Base-by-base conservation (phyloP, 2,797 vertebrate genomes). In the Syngnathus rostellatus region DNA sequence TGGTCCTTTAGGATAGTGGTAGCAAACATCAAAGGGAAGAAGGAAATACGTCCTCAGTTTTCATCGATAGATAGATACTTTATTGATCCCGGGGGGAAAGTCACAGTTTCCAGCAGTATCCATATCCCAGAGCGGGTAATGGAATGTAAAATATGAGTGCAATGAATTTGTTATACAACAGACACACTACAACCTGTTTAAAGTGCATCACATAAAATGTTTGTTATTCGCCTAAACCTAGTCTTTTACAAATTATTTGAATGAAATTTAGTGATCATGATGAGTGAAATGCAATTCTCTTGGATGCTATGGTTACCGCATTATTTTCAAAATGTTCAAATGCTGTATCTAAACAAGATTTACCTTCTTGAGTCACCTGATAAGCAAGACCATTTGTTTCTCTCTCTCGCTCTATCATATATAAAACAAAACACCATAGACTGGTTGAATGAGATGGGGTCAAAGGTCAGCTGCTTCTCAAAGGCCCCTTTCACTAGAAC, bases 401-500 rank as follows among this genome's bases (percentile, higher is more conserved):
- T 19, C 46, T 43, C 10, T 43, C 41, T 3, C 41, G 11, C 41
- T 43, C 41, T 43, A 11, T 12, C 0, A 43, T 43, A 43, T 43
- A 43, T 43, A 43, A 25, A 54, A 5, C 57, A 53, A 21, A 39
- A 38, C 31, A 7, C 2, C 19, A 25, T 41, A 5, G 37, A 41
- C 23, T 19, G 16, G 62, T 48, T 53, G 41, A 10, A 40, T 68
- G 50, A 68, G 62, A 17, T 2, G 6, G 61, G 68, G 62, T 77
- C 57, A 69, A 73, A 82, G 71, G 68, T 64, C 53, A 70, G 1
- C 0, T 4, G 41, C 2, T 66, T 40, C 41, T 67, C 64, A 74
- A 77, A 72, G 68, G 40, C 19, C 61, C 31, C 23, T 68, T 79
- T 77, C n/a, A 65, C 16, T 43, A 8, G 38, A 77, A 66, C 5